Base-by-base conservation (phyloP, 2,113 vertebrate genomes). In the Glaucomys volans region DNA sequence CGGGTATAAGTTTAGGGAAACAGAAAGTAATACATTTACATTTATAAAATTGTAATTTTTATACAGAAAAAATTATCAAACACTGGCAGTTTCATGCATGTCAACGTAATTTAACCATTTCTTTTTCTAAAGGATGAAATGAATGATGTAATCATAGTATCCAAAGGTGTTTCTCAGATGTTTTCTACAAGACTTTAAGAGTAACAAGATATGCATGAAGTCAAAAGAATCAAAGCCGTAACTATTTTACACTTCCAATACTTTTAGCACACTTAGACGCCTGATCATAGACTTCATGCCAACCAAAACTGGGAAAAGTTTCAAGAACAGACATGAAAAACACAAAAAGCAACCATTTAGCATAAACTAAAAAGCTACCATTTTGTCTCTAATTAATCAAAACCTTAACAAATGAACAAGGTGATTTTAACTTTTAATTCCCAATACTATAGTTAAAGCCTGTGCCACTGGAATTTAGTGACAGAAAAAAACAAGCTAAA, bases 401-500 rank as follows among this genome's bases (percentile, higher is more conserved):
- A 92, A 81, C 4, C 35, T 77, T 35, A 52, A 14, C 26, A 82
- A 92, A 47, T 32, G 8, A 89, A 66, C 13, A 90, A 94, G 40
- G 47, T 80, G 40, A 32, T 87, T 97, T 85, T 52, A 12, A 62
- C 52, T 88, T 91, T 62, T 74, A 50, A 26, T 82, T 88, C 52
- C 17, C 74, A 54, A 84, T 24, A 13, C 62, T 92, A 94, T 2
- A 62, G 72, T 94, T 94, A 90, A 96, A 96, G n/a, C 16, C 95
- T 94, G 95, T 90, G 35, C 0, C 89, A 79, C 11, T 66, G 77
- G 90, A 91, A 87, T 35, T 35, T 66, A 91, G n/a, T 87, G 87
- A 95, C 91, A 97, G 91, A 85, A 66, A 80, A 80, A 97, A 91
- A 47, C 35, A 85, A 72, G 72, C 11, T 69, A 80, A 98, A 96